phyloP scores from a whole-genome alignment of 2,113 vertebrate genomes.

The Phylloscopus trochiloides region DNA sequence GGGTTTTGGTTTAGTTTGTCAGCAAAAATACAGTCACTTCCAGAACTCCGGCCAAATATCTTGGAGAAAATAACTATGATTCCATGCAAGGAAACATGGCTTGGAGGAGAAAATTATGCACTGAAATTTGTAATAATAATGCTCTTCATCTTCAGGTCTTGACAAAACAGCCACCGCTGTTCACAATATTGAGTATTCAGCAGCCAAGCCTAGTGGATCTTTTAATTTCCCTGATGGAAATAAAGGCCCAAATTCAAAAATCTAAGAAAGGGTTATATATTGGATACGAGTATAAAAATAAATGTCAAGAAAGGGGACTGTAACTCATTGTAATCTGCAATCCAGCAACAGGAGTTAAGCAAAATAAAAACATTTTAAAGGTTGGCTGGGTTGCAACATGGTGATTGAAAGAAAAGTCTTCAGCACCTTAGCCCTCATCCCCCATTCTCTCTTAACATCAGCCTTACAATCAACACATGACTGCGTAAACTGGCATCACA shows the following conservation, averaged over 20 bases:
- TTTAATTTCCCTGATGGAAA: neutral
- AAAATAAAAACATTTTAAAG: neutral
- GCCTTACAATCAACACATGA: neutral
- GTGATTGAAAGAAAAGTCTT: neutral
- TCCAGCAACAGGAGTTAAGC: neutral
- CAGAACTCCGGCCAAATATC: neutral
- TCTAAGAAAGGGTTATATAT: neutral
- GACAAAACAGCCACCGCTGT: neutral
- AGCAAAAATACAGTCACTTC: neutral
- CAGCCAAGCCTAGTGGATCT: neutral
- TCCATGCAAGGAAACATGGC: neutral
- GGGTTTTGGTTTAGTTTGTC: neutral
- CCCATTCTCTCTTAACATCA: neutral
- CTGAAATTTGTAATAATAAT: neutral
- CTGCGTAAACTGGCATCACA: neutral
- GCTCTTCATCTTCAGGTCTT: neutral
- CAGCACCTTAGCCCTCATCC: neutral
- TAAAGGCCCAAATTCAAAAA: neutral
- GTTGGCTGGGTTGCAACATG: accelerated
- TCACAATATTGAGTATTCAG: neutral
- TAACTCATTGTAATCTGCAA: neutral
- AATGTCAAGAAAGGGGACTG: neutral
- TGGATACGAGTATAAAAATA: neutral
- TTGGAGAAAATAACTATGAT: neutral
- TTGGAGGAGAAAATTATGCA: neutral